Base-by-base conservation (phyloP, 2,888 invertebrate genomes). In the Cinara cedri region DNA sequence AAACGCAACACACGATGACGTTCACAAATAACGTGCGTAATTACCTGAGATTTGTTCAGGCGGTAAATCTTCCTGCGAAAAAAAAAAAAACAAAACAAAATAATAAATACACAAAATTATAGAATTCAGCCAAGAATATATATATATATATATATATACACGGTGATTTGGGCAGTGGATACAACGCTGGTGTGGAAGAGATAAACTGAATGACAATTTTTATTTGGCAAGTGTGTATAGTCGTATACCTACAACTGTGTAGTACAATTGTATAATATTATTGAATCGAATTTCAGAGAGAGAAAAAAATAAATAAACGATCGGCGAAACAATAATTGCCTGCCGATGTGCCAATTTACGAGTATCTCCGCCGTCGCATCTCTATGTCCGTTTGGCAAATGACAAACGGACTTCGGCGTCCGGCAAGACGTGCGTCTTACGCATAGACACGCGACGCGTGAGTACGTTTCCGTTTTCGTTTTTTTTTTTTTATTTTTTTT, bases 31-130 rank as follows among this genome's bases (percentile, higher is more conserved):
- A 26, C 26, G 14, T 42, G 42, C n/a, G n/a, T 51, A 63, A 21
- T 90, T 89, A 94, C 94, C 93, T 87, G 93, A 93, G 85, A 94
- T 91, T 88, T 95, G 95, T 90, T 95, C 95, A 87, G 94, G 90
- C 82, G 95, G 95, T 85, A 95, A 90, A 88, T 95, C 95, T 87
- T 95, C 93, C 94, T 94, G 89, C 83, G 89, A 89, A 84, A 85
- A 83, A 83, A 83, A 83, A 21, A 68, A 68, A 16, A 68, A 57
- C 1, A 54, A 57, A 75, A 63, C 4, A 44, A 9, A 16, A 34
- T 14, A 24, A 0, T n/a, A n/a, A n/a, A n/a, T n/a, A n/a, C n/a
- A n/a, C n/a, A 34, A 34, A 42, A 60, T 72, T 63, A 54, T 65
- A 16, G 10, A 65, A 24, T 75, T 60, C 9, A 42, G 54, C 21